These are phyloP conservation scores for Palythoa grandiflora DNA, from an alignment of 92 coral and sea anemone genomes.

Conservation along the genomic window DNA sequence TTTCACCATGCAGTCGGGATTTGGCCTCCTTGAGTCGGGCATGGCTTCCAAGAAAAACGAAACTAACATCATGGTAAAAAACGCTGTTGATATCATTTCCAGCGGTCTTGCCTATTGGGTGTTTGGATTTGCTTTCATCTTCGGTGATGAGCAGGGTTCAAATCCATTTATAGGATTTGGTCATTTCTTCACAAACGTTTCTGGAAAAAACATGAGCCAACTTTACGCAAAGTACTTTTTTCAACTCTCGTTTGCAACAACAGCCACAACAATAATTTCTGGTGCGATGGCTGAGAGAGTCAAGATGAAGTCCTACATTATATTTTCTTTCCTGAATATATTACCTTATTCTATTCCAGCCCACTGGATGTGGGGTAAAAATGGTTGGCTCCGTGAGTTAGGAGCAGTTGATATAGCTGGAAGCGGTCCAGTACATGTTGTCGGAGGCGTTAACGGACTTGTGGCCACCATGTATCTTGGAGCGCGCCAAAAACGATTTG, in stretches of 20 bases:
- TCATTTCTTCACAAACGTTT: not conserved
- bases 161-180: not conserved
- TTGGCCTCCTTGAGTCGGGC: not conserved
- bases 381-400: conserved; percentile 74
- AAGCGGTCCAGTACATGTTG: conserved; percentile 89
- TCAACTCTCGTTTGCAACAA: conserved; percentile 7
- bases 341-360: conserved; percentile 80
- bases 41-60: not conserved
- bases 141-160: not conserved
- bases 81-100: not conserved
- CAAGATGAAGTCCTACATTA: conserved; percentile 77
- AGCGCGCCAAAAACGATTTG: conserved; percentile 55
- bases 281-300: conserved; percentile 17
- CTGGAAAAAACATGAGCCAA: not conserved
- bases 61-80: no score
- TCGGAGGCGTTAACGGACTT: conserved; percentile 62
- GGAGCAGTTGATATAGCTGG: conserved; percentile 90
- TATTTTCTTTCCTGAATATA: conserved; percentile 80
- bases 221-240: not conserved
- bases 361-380: not conserved
- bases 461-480: conserved; percentile 62
- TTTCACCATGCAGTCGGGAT: not conserved
- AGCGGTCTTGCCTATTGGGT: not conserved
- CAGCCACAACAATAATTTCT: conserved; percentile 30
- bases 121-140: not conserved